phyloP scores from a whole-genome alignment of 2,888 invertebrate genomes.

The Amaurobius ferox region DNA sequence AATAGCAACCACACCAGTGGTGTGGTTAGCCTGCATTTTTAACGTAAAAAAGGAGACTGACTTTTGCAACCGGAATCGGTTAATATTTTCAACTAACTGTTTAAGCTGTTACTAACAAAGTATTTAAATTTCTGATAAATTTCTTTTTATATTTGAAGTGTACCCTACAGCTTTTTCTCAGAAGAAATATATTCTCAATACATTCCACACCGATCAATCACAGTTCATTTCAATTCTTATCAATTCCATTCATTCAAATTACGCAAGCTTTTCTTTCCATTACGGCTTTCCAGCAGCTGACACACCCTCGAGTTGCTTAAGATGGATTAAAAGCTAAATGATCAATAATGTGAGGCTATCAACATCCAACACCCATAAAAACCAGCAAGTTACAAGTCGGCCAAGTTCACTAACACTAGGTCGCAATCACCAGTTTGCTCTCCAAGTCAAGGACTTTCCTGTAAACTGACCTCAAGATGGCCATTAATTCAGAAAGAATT shows the following conservation, averaged over 20 bases:
- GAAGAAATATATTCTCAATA: no score
- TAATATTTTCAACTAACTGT: no score
- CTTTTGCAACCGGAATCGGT: no score
- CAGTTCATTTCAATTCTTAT: background rate
- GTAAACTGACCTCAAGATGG: background rate
- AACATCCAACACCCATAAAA: background rate
- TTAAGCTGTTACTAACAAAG: no score
- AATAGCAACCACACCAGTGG: no score
- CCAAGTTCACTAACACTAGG: slow-evolving; percentile 2
- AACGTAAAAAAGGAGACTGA: no score
- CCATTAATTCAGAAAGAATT: background rate
- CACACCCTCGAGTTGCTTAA: background rate
- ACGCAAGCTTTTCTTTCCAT: background rate
- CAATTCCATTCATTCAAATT: background rate
- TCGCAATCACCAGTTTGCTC: background rate
- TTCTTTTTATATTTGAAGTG: no score
- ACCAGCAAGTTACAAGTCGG: background rate
- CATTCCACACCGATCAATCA: no score
- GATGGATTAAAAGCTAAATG: background rate
- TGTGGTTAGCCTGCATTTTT: no score
- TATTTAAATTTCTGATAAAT: no score
- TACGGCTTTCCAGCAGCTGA: background rate
- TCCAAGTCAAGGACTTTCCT: background rate
- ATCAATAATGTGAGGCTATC: background rate
- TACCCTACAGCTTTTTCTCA: no score